Conservation (phyloP, 1,140 invertebrate species). For the Atopsyche davidsoni region DNA sequence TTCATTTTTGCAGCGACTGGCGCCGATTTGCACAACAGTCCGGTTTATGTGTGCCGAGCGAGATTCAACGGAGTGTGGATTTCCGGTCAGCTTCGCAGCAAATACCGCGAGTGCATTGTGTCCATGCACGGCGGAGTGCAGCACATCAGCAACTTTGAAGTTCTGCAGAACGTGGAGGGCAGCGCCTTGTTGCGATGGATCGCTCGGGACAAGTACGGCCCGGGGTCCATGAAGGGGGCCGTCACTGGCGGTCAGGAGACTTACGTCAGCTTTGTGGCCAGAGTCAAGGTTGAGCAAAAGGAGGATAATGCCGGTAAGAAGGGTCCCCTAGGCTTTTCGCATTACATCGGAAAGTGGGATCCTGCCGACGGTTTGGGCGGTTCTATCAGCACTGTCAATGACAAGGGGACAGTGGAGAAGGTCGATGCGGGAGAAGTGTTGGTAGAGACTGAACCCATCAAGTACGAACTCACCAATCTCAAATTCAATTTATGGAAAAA, state of each 20-base stretch:
- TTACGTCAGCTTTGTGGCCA: constrained; percentile 46
- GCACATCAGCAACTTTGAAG: constrained; percentile 59
- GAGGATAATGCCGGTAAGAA: constrained; percentile 34
- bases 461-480: constrained; percentile 64
- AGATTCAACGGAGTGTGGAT: constrained; percentile 63
- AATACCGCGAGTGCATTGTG: constrained; percentile 57
- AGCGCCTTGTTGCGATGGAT: constrained; percentile 69
- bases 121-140: constrained; percentile 54
- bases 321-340: constrained; percentile 34
- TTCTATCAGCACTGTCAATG: constrained; percentile 59
- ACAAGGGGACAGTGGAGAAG: constrained; percentile 52
- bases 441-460: constrained; percentile 68
- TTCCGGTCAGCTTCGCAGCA: constrained; percentile 57
- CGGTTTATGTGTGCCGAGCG: constrained; percentile 68
- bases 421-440: constrained; percentile 65
- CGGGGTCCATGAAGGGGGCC: constrained; percentile 55
- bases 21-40: constrained; percentile 31
- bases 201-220: constrained; percentile 59
- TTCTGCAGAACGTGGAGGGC: constrained; percentile 69
- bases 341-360: constrained; percentile 64
- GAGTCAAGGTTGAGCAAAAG: constrained; percentile 37
- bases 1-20: constrained; percentile 21
- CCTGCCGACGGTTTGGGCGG: constrained; percentile 59
- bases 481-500: constrained; percentile 55
- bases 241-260: constrained; percentile 51